A percentile compares a stretch with the other conserved stretches of the same genome.
phyloP scores from a whole-genome alignment of 2,888 invertebrate genomes.

The Chouioia cunea region DNA sequence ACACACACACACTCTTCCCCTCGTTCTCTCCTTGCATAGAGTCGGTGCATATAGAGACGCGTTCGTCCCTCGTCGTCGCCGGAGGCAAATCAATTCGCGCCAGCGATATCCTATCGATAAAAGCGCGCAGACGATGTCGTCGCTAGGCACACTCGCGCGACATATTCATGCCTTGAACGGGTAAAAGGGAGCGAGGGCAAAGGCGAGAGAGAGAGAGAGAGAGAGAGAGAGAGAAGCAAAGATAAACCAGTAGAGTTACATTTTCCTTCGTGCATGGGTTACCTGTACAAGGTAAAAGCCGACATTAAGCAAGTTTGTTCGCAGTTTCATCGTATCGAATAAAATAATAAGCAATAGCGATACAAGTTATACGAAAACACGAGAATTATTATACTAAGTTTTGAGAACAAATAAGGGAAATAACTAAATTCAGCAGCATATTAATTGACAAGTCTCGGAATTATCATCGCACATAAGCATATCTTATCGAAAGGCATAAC shows the following conservation, averaged over 20 bases:
- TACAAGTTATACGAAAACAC: too few relatives aligned
- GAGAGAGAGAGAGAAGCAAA: not conserved
- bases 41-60: slow-evolving; percentile 45
- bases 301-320: too few relatives aligned
- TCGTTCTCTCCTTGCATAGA: slow-evolving; percentile 52
- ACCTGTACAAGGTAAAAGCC: too few relatives aligned
- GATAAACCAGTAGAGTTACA: not conserved
- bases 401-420: too few relatives aligned
- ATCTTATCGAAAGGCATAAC: slow-evolving; percentile 18
- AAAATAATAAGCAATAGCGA: too few relatives aligned
- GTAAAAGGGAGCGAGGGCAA: not conserved
- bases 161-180: slow-evolving; percentile 8
- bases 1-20: not conserved
- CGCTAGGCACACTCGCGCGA: slow-evolving; percentile 3
- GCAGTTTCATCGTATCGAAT: too few relatives aligned
- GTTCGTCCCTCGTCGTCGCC: slow-evolving; percentile 5
- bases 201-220: not conserved
- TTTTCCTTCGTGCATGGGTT: not conserved
- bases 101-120: slow-evolving; percentile 35
- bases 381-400: too few relatives aligned
- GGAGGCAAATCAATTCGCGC: slow-evolving; percentile 23
- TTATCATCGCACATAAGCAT: slow-evolving; percentile 52
- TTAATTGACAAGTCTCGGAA: slow-evolving; percentile 45
- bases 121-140: slow-evolving; percentile 4
- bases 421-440: too few relatives aligned